phyloP scores from a whole-genome alignment of 2,888 invertebrate species.

The Heliothis peltigera region DNA sequence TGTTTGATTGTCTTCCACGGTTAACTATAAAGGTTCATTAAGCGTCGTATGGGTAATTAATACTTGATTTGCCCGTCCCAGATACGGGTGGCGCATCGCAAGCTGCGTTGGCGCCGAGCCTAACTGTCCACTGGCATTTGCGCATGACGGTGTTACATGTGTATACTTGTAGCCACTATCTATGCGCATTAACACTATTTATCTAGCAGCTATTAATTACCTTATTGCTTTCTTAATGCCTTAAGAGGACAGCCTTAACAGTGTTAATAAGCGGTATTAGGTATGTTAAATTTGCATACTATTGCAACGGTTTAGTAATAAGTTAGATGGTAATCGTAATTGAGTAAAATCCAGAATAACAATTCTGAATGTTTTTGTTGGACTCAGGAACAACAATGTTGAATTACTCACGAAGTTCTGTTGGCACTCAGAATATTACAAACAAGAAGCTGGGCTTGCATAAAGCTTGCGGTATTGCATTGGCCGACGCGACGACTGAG shows the following conservation, averaged over 20 bases:
- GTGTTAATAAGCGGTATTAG: constrained; percentile 2
- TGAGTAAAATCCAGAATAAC: constrained; percentile 44
- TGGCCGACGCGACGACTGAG: constrained; percentile 65
- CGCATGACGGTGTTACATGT: constrained; percentile 72
- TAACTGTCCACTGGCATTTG: constrained; percentile 87
- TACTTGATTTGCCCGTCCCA: constrained; percentile 86
- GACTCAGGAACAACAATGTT: constrained; percentile 38
- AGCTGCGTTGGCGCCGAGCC: constrained; percentile 83
- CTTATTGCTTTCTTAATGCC: constrained; percentile 33
- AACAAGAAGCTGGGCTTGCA: constrained; percentile 65
- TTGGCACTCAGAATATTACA: constrained; percentile 51
- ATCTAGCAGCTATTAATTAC: constrained; percentile 50
- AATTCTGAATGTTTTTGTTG: constrained; percentile 49
- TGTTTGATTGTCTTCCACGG: constrained; percentile 42
- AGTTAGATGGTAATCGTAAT: constrained; percentile 7
- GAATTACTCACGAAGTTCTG: constrained; percentile 54
- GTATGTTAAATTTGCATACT: constrained; percentile 4
- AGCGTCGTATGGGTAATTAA: constrained; percentile 83
- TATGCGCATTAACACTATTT: constrained; percentile 57
- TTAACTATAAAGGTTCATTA: constrained; percentile 77
- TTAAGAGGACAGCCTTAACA: constrained; percentile 11
- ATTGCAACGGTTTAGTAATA: constrained; percentile 20
- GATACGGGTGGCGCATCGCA: constrained; percentile 86
- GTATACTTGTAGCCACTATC: constrained; percentile 57
- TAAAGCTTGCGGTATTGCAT: constrained; percentile 77